phyloP scores from a whole-genome alignment of 2,888 invertebrate species.

The Hirtodrosophila duncani region DNA sequence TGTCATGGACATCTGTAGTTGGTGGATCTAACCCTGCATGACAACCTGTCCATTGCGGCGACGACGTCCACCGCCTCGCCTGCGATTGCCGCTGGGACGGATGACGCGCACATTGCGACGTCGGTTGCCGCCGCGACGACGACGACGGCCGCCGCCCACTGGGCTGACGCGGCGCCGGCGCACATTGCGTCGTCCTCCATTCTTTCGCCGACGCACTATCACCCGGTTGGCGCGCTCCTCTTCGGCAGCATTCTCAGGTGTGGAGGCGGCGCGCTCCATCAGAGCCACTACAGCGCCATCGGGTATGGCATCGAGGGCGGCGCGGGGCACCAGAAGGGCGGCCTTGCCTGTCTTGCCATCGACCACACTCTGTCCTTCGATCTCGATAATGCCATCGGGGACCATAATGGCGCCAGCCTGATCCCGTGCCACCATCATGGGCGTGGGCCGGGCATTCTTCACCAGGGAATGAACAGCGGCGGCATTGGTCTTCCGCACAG shows the following conservation, averaged over 20 bases:
- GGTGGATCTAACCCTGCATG: slow-evolving; percentile 35
- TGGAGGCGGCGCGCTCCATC: slow-evolving; percentile 50
- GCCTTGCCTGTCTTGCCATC: slow-evolving; percentile 73
- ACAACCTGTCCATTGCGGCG: slow-evolving; percentile 42
- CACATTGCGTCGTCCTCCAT: slow-evolving; percentile 49
- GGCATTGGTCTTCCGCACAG: slow-evolving; percentile 12
- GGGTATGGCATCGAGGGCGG: slow-evolving; percentile 70
- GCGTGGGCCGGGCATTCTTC: slow-evolving; percentile 55
- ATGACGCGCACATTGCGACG: slow-evolving; percentile 50
- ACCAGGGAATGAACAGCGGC: slow-evolving; percentile 33
- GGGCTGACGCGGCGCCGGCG: slow-evolving; percentile 39
- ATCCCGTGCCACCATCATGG: slow-evolving; percentile 66
- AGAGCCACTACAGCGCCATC: slow-evolving; percentile 73
- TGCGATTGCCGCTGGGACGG: slow-evolving; percentile 40
- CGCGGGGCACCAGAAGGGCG: slow-evolving; percentile 69
- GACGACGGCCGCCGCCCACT: slow-evolving; percentile 40
- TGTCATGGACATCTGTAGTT: not conserved
- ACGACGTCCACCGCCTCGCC: slow-evolving; percentile 41
- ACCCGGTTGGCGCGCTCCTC: slow-evolving; percentile 71
- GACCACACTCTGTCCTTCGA: slow-evolving; percentile 70
- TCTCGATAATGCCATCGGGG: slow-evolving; percentile 70
- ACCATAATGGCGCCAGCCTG: slow-evolving; percentile 74
- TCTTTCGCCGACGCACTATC: slow-evolving; percentile 64
- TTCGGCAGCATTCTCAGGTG: slow-evolving; percentile 33
- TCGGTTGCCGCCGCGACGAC: slow-evolving; percentile 38